phyloP scores from a whole-genome alignment of 2,113 vertebrate genomes.

The Chamaea fasciata region DNA sequence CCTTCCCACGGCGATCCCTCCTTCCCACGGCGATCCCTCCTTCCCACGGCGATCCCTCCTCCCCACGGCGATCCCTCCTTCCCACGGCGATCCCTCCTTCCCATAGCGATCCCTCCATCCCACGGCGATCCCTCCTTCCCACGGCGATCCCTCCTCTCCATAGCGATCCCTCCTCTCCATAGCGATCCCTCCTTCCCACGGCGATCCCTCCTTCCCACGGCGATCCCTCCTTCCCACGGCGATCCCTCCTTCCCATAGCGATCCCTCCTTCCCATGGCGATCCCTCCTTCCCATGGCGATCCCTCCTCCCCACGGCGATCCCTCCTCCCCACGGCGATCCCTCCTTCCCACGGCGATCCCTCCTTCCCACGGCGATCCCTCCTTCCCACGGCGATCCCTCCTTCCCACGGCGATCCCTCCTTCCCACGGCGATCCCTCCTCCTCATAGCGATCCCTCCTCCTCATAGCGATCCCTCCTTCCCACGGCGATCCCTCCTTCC shows the following conservation, averaged over 20 bases:
- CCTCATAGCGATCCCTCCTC: too few species aligned
- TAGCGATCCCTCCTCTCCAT: rapidly evolving
- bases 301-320: too few species aligned
- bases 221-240: rapidly evolving
- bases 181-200: too few species aligned
- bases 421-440: too few species aligned
- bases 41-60: rapidly evolving
- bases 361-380: too few species aligned
- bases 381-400: too few species aligned
- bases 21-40: rapidly evolving
- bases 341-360: rapidly evolving
- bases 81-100: rapidly evolving
- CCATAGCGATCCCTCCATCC: rapidly evolving
- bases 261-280: rapidly evolving
- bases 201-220: too few species aligned
- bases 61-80: rapidly evolving
- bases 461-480: too few species aligned
- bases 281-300: rapidly evolving
- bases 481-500: too few species aligned
- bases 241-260: rapidly evolving
- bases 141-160: background rate
- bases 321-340: background rate
- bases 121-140: rapidly evolving
- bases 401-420: too few species aligned
- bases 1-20: too few species aligned